Conservation (phyloP, 2,797 vertebrate genomes). For the Holocentrus rufus region DNA sequence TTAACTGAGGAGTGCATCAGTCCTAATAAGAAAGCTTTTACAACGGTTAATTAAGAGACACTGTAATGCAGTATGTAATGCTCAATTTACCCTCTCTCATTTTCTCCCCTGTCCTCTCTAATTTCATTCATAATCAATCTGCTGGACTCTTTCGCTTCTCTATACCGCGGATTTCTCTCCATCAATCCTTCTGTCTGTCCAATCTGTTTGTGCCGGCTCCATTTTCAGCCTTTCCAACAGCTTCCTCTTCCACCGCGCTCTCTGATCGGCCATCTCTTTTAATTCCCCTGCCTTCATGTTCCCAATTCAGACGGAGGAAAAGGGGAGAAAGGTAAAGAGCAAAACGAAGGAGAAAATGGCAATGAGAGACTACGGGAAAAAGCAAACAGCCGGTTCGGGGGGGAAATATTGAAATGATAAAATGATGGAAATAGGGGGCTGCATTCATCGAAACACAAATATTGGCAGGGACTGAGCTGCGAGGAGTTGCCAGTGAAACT, state of each 20-base stretch:
- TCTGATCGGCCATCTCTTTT: constrained; percentile 60
- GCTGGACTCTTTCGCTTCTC: constrained; percentile 44
- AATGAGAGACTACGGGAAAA: constrained; percentile 27
- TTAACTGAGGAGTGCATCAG: constrained; percentile 70
- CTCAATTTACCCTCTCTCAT: constrained; percentile 78
- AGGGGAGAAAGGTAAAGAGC: not conserved
- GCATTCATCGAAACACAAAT: constrained; percentile 61
- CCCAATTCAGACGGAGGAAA: constrained; percentile 57
- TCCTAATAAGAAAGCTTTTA: constrained; percentile 85
- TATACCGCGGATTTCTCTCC: constrained; percentile 55
- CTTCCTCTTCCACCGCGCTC: constrained; percentile 32
- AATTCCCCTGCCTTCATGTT: constrained; percentile 62
- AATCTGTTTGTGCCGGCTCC: constrained; percentile 62
- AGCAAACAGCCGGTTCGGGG: constrained; percentile 40
- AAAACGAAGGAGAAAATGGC: constrained; percentile 17
- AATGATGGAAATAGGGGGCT: constrained; percentile 54
- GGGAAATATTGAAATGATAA: constrained; percentile 57
- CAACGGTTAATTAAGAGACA: constrained; percentile 81
- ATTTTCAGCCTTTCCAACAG: constrained; percentile 67
- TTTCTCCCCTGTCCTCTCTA: constrained; percentile 67
- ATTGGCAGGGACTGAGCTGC: constrained; percentile 52
- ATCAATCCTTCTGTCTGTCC: constrained; percentile 49
- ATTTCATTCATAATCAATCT: constrained; percentile 78
- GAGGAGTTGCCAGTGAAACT: constrained; percentile 58
- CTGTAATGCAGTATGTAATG: constrained; percentile 79